phyloP scores from a whole-genome alignment of 2,888 invertebrate genomes.

The Aplocera efformata region DNA sequence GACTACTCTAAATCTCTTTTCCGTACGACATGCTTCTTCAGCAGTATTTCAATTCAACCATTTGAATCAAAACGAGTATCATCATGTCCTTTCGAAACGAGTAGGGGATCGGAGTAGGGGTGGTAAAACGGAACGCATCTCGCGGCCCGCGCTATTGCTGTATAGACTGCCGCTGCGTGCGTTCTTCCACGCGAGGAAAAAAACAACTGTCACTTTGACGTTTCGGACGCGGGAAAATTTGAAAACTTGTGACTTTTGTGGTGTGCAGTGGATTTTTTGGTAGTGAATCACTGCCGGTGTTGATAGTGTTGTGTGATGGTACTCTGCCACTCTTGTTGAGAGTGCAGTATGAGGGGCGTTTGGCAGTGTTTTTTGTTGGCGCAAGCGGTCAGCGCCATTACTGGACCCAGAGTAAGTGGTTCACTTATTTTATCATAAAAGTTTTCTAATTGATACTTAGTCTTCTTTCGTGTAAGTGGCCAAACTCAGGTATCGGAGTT shows the following conservation, averaged over 20 bases:
- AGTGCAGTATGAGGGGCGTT: conserved; percentile 73
- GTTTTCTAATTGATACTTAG: too few relatives aligned
- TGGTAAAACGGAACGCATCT: conserved; percentile 69
- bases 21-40: conserved; percentile 30
- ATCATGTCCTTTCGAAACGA: conserved; percentile 74
- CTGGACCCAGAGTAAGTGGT: conserved; percentile 74
- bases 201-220: conserved; percentile 36
- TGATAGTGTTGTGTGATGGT: conserved; percentile 70
- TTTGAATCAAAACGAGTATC: conserved; percentile 31
- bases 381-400: conserved; percentile 73
- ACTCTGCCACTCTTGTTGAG: conserved; percentile 69
- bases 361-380: conserved; percentile 67
- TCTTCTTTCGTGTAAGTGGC: too few relatives aligned
- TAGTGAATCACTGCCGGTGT: conserved; percentile 41
- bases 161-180: conserved; percentile 56
- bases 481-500: too few relatives aligned
- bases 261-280: conserved; percentile 42
- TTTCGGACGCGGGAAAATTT: conserved; percentile 34
- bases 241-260: conserved; percentile 33
- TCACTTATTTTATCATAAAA: too few relatives aligned
- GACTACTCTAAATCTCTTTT: conserved; percentile 24
- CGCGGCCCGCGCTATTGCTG: conserved; percentile 60
- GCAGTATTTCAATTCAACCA: conserved; percentile 55
- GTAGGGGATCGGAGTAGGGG: conserved; percentile 73
- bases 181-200: conserved; percentile 46